Evolutionary conservation across 2,888 invertebrate species (phyloP), one percentile per base, ranked within the genome.

Genomic region (Tiliacea citrago): DNA sequence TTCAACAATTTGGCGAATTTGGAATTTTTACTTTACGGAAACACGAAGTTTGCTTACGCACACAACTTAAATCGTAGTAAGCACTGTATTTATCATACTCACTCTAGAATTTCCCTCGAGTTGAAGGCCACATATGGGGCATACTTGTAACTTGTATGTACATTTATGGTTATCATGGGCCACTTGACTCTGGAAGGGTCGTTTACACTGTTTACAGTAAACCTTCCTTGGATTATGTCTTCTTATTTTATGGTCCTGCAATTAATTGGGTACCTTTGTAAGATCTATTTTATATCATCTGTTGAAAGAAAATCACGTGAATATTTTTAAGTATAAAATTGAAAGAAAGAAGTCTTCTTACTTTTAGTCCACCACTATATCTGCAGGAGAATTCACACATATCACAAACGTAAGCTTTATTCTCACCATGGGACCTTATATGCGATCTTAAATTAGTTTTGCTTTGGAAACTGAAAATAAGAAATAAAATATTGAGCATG

Each of bases 241-340:
- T 39, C 92, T 84, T 75, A 92, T 68, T 75, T 85, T 91, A 78
- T 95, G 95, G 35, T 80, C 86, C 95, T 95, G 63, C 55, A 67
- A 79, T 65, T 61, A 72, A 45, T 13, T 12, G 4, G 3, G 57
- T 66, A 39, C 18, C 10, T 55, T 35, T 12, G 13, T 72, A 60
- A 58, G 2, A 39, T n/a, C 4, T 58, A 51, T 60, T 24, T 21
- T 16, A 73, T 51, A 45, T 47, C 1, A 61, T 49, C 21, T 21
- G 18, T 24, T 35, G 12, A 35, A n/a, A 39, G n/a, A 39, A 47
- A 69, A 68, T 39, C 3, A 35, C 13, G 3, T n/a, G 5, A 35
- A 7, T n/a, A 47, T 35, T 29, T 6, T 68, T 35, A 3, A 2
- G 6, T 35, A 49, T 47, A 18, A 49, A 47, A 21, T 29, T 29